These are phyloP conservation scores for Ceraclea dissimilis DNA, from an alignment of 2,888 invertebrate species.

Conservation along the genomic window DNA sequence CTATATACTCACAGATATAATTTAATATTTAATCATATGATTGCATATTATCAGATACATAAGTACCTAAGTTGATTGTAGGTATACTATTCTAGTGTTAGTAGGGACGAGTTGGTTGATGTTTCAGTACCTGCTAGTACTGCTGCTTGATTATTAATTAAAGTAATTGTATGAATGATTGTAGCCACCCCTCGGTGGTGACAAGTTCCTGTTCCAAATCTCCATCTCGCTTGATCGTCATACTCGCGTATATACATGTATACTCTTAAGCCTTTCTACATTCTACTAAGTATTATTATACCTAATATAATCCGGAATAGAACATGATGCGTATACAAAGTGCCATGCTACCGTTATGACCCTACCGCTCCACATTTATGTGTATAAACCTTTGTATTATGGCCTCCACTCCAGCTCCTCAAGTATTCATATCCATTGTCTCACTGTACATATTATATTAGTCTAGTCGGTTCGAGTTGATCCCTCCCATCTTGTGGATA, in stretches of 20 bases:
- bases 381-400: not conserved
- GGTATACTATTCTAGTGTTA: not conserved
- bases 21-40: too few species aligned
- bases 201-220: conserved; percentile 54
- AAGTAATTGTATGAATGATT: too few species aligned
- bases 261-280: not conserved
- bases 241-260: conserved; percentile 5
- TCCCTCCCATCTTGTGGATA: too few species aligned
- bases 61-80: too few species aligned
- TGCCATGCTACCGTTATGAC: not conserved
- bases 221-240: conserved; percentile 32
- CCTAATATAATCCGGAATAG: too few species aligned
- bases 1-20: conserved; percentile 1
- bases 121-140: not conserved
- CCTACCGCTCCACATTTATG: not conserved
- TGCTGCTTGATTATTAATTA: not conserved
- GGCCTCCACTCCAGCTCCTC: too few species aligned
- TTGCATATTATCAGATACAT: too few species aligned
- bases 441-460: conserved; percentile 27
- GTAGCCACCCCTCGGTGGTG: conserved; percentile 23
- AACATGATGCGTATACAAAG: not conserved
- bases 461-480: too few species aligned
- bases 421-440: conserved; percentile 23
- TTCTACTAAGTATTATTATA: too few species aligned
- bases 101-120: not conserved